These are phyloP conservation scores for Pipa parva DNA, from an alignment of 2,113 vertebrate genomes.

Conservation along the genomic window DNA sequence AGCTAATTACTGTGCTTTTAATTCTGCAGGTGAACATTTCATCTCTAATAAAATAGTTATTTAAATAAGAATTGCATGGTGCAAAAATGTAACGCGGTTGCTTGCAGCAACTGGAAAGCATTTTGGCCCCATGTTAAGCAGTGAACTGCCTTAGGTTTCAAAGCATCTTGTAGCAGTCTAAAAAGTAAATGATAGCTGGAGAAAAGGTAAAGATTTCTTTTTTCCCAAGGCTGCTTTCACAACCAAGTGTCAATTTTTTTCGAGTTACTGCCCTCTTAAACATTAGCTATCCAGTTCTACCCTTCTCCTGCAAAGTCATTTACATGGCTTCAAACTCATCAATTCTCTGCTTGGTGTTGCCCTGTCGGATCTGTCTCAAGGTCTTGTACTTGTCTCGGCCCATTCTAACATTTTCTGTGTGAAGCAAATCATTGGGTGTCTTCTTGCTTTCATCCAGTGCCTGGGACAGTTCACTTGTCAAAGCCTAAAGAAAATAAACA, in stretches of 20 bases:
- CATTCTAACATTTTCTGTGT: conserved; percentile 78
- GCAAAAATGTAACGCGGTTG: conserved; percentile 10
- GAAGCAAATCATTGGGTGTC: conserved; percentile 87
- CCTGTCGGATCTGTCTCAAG: conserved; percentile 87
- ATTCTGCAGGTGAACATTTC: not conserved
- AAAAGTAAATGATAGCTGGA: conserved; percentile 3
- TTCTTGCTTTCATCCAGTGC: conserved; percentile 84
- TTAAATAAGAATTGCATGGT: conserved; percentile 30
- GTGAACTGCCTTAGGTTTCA: not conserved
- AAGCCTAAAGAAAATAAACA: conserved; percentile 63
- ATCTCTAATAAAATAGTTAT: conserved; percentile 14
- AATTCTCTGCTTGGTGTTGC: conserved; percentile 97
- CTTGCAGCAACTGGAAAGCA: conserved; percentile 15
- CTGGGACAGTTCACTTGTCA: conserved; percentile 86
- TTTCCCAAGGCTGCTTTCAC: conserved; percentile 3
- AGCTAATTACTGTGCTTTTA: conserved; percentile 10
- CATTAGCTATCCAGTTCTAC: conserved; percentile 52
- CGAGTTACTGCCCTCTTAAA: conserved; percentile 54
- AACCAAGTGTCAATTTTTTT: conserved; percentile 15
- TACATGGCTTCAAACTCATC: conserved; percentile 97
- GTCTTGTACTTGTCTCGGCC: conserved; percentile 97
- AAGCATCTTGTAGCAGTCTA: conserved; percentile 4
- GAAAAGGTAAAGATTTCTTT: not conserved
- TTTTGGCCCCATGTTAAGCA: conserved; percentile 20
- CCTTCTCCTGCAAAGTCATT: conserved; percentile 31